Evolutionary conservation across 2,888 invertebrate species (phyloP), one percentile per base, ranked within the genome.

Genomic region (Sarcophaga carnaria): DNA sequence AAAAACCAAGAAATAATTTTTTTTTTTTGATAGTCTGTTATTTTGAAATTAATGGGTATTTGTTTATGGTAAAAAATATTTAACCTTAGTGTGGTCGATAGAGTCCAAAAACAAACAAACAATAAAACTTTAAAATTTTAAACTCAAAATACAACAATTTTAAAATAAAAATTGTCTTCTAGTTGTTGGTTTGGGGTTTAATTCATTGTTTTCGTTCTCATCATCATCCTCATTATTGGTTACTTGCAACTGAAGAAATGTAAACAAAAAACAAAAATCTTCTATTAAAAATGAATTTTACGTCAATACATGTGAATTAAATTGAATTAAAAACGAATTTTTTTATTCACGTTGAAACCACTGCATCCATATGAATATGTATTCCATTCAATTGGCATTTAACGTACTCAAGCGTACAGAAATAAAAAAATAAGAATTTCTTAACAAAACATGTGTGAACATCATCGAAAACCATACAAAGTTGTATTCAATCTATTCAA

Each of bases 281-380:
- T 47, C n/a, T 64, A 77, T 77, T 67, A 20, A 83, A 80, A 85
- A 8, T 63, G 67, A 79, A 66, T 22, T 86, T 77, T 83, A 75
- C 71, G 67, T 82, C 82, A 60, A 70, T 71, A 62, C 79, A 71
- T 80, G 70, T 70, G 80, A 77, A 80, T 83, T 20, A 59, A 80
- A 86, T 62, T 62, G 47, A 86, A 86, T 80, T 83, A 83, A 86
- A 86, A 83, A 79, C 27, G 14, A 54, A 49, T 49, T 75, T 71
- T 72, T 83, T 77, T 80, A 80, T 80, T 69, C 60, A 80, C 76
- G 66, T 64, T 80, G 66, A 45, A 84, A 76, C 80, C 27, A 37
- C 37, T 37, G 27, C 37, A 37, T 27, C 60, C 70, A 70, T 5
- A 74, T 22, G 10, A 20, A 54, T 54, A 17, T 14, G 5, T 54